Conservation (phyloP, 1,140 invertebrate species). For the Patella vulgata region DNA sequence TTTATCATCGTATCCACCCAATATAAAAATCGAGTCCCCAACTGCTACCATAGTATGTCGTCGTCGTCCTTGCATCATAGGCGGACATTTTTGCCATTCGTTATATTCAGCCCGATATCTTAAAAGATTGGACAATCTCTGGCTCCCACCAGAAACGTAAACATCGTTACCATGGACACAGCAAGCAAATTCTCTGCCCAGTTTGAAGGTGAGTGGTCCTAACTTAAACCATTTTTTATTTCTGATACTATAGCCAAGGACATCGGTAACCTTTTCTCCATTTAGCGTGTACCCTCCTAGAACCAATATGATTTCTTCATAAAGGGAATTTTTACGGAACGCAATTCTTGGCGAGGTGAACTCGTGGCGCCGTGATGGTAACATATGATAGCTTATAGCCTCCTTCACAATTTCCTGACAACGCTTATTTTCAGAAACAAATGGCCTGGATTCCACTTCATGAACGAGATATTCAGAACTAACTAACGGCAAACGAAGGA, state of each 20-base stretch:
- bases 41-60: constrained; percentile 47
- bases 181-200: constrained; percentile 41
- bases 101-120: constrained; percentile 43
- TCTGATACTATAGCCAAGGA: constrained; percentile 41
- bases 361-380: constrained; percentile 41
- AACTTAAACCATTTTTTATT: constrained; percentile 41
- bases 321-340: constrained; percentile 36
- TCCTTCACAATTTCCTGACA: constrained; percentile 46
- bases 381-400: constrained; percentile 51
- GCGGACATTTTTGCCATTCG: constrained; percentile 39
- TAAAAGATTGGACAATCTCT: constrained; percentile 35
- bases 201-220: constrained; percentile 29
- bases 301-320: constrained; percentile 45
- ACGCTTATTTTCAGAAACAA: constrained; percentile 34
- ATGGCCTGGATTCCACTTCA: constrained; percentile 41
- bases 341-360: constrained; percentile 41
- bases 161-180: constrained; percentile 48
- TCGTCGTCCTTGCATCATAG: constrained; percentile 33
- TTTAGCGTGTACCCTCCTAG: constrained; percentile 42
- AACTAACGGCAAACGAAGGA: constrained; percentile 19
- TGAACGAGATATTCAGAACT: constrained; percentile 47
- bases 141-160: constrained; percentile 46
- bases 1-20: constrained; percentile 49
- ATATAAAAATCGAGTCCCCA: constrained; percentile 39
- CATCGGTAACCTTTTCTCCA: constrained; percentile 25